phyloP scores from a whole-genome alignment of 1,140 invertebrate genomes.

The Physella acuta region DNA sequence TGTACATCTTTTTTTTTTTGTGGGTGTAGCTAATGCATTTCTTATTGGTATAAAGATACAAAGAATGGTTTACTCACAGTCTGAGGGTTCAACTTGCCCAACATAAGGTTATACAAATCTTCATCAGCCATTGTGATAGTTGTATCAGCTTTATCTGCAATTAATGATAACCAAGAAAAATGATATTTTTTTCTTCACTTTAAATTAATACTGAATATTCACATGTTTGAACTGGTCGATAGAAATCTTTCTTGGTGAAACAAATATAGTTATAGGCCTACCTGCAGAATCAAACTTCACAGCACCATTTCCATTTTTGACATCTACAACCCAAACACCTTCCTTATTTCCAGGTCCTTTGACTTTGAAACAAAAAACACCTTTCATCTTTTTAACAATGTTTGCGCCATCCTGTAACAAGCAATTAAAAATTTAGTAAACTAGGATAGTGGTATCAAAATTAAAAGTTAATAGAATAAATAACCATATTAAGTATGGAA shows the following conservation, averaged over 20 bases:
- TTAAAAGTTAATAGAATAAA: too few relatives aligned
- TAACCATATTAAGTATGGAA: too few relatives aligned
- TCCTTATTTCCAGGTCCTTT: constrained; percentile 69
- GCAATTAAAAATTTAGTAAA: neutral
- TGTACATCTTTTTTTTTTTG: too few relatives aligned
- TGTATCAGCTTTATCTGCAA: constrained; percentile 82
- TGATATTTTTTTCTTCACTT: constrained; percentile 1
- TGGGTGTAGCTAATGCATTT: too few relatives aligned
- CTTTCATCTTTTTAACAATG: constrained; percentile 82
- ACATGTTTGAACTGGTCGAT: too few relatives aligned
- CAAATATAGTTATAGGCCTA: too few relatives aligned
- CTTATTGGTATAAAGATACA: neutral
- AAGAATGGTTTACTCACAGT: constrained; percentile 56
- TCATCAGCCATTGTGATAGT: constrained; percentile 84
- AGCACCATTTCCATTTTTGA: constrained; percentile 82
- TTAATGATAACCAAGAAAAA: neutral
- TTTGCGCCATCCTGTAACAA: constrained; percentile 66
- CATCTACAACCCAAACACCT: constrained; percentile 87
- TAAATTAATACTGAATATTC: too few relatives aligned
- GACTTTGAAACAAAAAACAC: constrained; percentile 86
- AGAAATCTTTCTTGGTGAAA: too few relatives aligned
- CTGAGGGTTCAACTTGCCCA: constrained; percentile 88
- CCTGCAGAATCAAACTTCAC: constrained; percentile 77
- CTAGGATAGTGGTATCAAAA: too few relatives aligned
- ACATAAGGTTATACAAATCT: constrained; percentile 82